Evolutionary conservation across 2,888 invertebrate genomes (phyloP), one percentile per base, ranked within the genome.

Genomic region (Ichneumon xanthorius): DNA sequence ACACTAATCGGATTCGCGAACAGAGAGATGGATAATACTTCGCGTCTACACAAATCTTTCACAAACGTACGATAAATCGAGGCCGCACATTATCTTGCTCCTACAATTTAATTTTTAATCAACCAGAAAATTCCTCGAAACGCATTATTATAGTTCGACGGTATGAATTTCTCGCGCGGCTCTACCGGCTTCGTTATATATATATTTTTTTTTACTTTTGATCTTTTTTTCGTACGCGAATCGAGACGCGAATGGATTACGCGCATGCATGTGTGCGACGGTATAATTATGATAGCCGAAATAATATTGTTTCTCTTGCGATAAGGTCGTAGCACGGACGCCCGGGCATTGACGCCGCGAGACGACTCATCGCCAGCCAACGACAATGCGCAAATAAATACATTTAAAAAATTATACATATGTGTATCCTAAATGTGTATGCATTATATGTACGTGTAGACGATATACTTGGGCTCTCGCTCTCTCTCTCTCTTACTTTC

Each of bases 251-350:
- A 40, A 26, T 40, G 65, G 22, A 40, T 9, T 40, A 45, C 11
- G 67, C 53, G 72, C 7, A 40, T 26, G 58, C 26, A 50, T 45
- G 37, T 22, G 53, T 19, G 68, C 22, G 16, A 55, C 37, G 70
- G 55, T 61, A 67, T 82, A 78, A 85, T 80, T 77, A 71, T 48
- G 73, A 83, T 80, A 87, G 84, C 86, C 86, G 82, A 87, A 87
- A 87, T 86, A 86, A 86, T 84, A 84, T 86, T 83, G 80, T 78
- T 70, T 73, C 68, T 61, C 78, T 72, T 71, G 86, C 84, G 91
- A 91, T 91, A 91, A 91, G 91, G 91, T 91, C 90, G 90, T 88
- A 87, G 90, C 89, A 89, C 89, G 91, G 89, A 88, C 91, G 88
- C 88, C 87, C 89, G 92, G 92, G 88, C 91, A 89, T 90, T 90